A percentile compares a stretch with the other conserved stretches of the same genome.
phyloP scores from a whole-genome alignment of 2,888 invertebrate species.

The Morinoia aosen region DNA sequence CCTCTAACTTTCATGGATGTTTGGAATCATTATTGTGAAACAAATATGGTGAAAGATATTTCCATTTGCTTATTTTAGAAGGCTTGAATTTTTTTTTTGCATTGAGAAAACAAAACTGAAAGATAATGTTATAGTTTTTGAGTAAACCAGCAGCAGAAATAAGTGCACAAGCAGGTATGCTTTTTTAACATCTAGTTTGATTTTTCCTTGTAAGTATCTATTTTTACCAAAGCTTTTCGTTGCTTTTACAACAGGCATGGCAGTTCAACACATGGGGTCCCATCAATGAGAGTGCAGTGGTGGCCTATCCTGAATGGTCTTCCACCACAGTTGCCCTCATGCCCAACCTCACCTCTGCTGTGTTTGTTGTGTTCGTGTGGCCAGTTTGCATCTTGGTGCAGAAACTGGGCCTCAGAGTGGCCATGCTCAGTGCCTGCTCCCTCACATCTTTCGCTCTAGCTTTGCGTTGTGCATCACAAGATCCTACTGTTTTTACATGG shows the following conservation, averaged over 20 bases:
- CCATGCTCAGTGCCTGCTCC: constrained; percentile 60
- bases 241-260: constrained; percentile 50
- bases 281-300: constrained; percentile 59
- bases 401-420: constrained; percentile 57
- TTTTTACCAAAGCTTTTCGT: neutral
- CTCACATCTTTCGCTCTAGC: constrained; percentile 69
- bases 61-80: no score
- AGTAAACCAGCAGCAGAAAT: neutral
- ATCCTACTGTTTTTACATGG: constrained; percentile 69
- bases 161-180: neutral
- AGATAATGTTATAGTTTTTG: neutral
- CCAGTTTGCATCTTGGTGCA: constrained; percentile 61
- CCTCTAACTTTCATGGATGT: no score
- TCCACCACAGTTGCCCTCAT: constrained; percentile 62
- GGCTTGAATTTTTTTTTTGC: no score
- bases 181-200: neutral
- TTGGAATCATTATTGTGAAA: no score
- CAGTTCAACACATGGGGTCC: constrained; percentile 67
- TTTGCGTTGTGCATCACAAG: constrained; percentile 69
- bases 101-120: neutral
- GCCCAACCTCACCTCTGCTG: constrained; percentile 59
- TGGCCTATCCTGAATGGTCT: constrained; percentile 62
- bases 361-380: constrained; percentile 56
- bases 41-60: no score
- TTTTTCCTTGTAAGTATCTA: neutral